phyloP scores from a whole-genome alignment of 2,888 invertebrate species.

The Sesia apiformis region DNA sequence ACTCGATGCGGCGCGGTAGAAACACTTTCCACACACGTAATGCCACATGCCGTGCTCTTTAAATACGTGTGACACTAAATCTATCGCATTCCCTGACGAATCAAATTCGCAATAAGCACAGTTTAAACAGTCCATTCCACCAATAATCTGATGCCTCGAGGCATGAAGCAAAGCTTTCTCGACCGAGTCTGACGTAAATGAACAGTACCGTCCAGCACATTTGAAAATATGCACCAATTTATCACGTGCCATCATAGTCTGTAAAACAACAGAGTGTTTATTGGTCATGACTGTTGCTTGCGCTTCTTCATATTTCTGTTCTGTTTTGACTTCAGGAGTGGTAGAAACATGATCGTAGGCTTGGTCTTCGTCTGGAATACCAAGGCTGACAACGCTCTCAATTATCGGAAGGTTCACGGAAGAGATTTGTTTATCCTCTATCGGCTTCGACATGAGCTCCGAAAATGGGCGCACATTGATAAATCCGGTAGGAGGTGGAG shows the following conservation, averaged over 20 bases:
- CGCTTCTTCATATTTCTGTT: slow-evolving; percentile 41
- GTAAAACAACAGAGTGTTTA: slow-evolving; percentile 53
- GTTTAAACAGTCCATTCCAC: slow-evolving; percentile 55
- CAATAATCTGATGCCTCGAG: slow-evolving; percentile 43
- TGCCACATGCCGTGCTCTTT: slow-evolving; percentile 76
- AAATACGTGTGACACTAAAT: slow-evolving; percentile 75
- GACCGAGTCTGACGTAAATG: slow-evolving; percentile 44
- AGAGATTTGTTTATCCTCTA: slow-evolving; percentile 4
- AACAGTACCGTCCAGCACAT: slow-evolving; percentile 59
- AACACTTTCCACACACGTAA: slow-evolving; percentile 79
- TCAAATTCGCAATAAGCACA: slow-evolving; percentile 76
- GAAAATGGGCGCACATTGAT: slow-evolving; percentile 56
- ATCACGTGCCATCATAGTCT: slow-evolving; percentile 59
- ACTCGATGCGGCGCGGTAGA: slow-evolving; percentile 77
- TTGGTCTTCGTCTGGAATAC: slow-evolving; percentile 17
- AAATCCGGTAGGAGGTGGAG: slow-evolving; percentile 19
- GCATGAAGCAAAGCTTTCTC: slow-evolving; percentile 52
- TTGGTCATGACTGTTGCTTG: slow-evolving; percentile 44
- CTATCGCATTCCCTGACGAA: slow-evolving; percentile 35
- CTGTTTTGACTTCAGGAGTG: slow-evolving; percentile 10
- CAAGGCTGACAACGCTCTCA: slow-evolving; percentile 71
- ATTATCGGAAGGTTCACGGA: slow-evolving; percentile 43
- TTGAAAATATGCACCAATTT: slow-evolving; percentile 60
- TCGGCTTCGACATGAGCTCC: slow-evolving; percentile 35
- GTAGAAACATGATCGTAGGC: not conserved